A percentile compares a stretch with the other conserved stretches of the same genome.
phyloP scores from a whole-genome alignment of 2,113 vertebrate species.

The Silurus glanis region DNA sequence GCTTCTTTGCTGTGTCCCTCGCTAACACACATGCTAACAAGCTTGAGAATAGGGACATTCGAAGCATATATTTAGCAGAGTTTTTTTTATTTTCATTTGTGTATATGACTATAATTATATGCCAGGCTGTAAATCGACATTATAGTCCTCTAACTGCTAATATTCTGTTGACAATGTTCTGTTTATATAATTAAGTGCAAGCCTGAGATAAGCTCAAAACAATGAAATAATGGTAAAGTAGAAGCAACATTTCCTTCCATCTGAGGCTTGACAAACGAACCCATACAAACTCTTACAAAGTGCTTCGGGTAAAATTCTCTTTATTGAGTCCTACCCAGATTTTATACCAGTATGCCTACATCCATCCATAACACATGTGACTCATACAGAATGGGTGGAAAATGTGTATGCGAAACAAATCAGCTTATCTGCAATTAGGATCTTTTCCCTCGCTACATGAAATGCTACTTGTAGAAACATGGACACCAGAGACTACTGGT shows the following conservation, averaged over 20 bases:
- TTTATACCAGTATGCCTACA: not conserved
- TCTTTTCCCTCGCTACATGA: too few relatives aligned
- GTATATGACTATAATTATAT: not conserved
- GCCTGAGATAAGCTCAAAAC: not conserved
- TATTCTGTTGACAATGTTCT: not conserved
- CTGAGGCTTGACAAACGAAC: too few relatives aligned
- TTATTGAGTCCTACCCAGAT: not conserved
- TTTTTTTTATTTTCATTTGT: not conserved
- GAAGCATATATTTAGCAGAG: not conserved
- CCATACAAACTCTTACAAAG: too few relatives aligned
- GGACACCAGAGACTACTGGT: not conserved
- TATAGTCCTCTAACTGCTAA: not conserved
- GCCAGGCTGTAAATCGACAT: not conserved
- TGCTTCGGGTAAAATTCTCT: not conserved
- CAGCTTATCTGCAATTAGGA: not conserved
- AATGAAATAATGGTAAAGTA: not conserved
- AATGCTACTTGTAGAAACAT: too few relatives aligned
- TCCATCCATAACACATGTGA: not conserved
- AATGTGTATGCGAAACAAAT: not conserved
- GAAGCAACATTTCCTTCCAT: not conserved
- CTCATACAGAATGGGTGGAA: not conserved
- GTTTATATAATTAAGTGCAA: not conserved
- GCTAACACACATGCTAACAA: not conserved
- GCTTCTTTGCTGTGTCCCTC: not conserved
- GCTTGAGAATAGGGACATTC: not conserved